Evolutionary conservation across 2,888 invertebrate genomes (phyloP).

Genomic region (Macrophya alboannulata): DNA sequence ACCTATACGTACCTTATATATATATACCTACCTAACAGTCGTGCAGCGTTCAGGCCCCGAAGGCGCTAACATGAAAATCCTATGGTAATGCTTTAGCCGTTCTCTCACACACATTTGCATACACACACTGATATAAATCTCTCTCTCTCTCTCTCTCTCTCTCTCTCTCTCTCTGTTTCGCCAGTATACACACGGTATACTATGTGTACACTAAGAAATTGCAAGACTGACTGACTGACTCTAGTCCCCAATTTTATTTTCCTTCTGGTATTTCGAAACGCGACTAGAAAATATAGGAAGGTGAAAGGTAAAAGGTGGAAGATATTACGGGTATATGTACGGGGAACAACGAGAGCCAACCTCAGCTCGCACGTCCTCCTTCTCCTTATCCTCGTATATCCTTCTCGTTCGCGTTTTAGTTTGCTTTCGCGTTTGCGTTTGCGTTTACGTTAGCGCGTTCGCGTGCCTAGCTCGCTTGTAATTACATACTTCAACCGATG

Average conservation of each 20-base stretch:
- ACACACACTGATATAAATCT: too few relatives aligned
- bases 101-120: background rate
- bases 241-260: background rate
- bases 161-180: background rate
- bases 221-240: background rate
- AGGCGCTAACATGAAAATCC: slow-evolving; percentile 78
- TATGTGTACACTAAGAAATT: background rate
- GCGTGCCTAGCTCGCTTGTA: slow-evolving; percentile 49
- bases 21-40: slow-evolving; percentile 60
- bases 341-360: background rate
- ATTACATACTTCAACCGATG: slow-evolving; percentile 48
- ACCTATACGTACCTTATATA: background rate
- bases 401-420: background rate
- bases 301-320: background rate
- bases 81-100: slow-evolving; percentile 73
- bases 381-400: too few relatives aligned
- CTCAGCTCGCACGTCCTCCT: background rate
- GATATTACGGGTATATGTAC: background rate
- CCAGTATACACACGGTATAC: background rate
- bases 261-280: background rate
- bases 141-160: too few relatives aligned
- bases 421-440: background rate
- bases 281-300: background rate
- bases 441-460: background rate
- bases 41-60: slow-evolving; percentile 75